phyloP scores from a whole-genome alignment of 1,140 invertebrate genomes.

The Brachystomella parvula region DNA sequence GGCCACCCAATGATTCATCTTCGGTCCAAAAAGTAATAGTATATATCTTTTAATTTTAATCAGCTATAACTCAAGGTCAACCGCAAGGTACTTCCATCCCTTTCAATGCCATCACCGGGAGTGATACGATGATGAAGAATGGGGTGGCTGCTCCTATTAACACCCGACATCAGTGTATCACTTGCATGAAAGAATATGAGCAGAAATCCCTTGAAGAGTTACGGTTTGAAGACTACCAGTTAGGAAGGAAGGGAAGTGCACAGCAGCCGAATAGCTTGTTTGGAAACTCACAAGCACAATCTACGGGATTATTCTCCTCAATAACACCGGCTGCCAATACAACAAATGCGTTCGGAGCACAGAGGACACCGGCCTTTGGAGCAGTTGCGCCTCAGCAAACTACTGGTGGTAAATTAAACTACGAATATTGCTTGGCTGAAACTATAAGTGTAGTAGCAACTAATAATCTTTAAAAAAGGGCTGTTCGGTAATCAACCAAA shows the following conservation, averaged over 20 bases:
- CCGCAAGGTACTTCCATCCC: slow-evolving; percentile 67
- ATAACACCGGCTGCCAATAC: slow-evolving; percentile 9
- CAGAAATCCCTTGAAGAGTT: slow-evolving; percentile 88
- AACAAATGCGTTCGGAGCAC: slow-evolving; percentile 19
- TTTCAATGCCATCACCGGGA: slow-evolving; percentile 76
- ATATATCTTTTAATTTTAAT: slow-evolving; percentile 6
- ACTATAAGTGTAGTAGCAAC: too few relatives aligned
- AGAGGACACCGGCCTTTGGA: slow-evolving; percentile 25
- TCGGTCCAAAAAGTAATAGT: neutral
- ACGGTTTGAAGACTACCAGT: slow-evolving; percentile 83
- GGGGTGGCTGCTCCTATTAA: slow-evolving; percentile 71
- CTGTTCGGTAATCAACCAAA: slow-evolving; percentile 25
- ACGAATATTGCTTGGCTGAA: neutral
- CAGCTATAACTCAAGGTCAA: neutral
- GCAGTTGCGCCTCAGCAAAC: neutral
- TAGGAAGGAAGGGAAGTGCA: slow-evolving; percentile 69
- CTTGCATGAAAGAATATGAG: slow-evolving; percentile 97
- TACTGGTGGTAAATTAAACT: slow-evolving; percentile 16
- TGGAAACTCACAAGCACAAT: slow-evolving; percentile 14
- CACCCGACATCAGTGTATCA: slow-evolving; percentile 90
- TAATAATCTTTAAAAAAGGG: too few relatives aligned
- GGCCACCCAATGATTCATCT: too few relatives aligned
- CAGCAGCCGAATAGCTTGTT: slow-evolving; percentile 40
- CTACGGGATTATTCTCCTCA: slow-evolving; percentile 23
- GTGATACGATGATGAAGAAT: slow-evolving; percentile 83